A percentile compares a stretch with the other conserved stretches of the same genome.
Evolutionary conservation across 2,113 vertebrate genomes (phyloP).

Genomic region (Toxotes chatareus): DNA sequence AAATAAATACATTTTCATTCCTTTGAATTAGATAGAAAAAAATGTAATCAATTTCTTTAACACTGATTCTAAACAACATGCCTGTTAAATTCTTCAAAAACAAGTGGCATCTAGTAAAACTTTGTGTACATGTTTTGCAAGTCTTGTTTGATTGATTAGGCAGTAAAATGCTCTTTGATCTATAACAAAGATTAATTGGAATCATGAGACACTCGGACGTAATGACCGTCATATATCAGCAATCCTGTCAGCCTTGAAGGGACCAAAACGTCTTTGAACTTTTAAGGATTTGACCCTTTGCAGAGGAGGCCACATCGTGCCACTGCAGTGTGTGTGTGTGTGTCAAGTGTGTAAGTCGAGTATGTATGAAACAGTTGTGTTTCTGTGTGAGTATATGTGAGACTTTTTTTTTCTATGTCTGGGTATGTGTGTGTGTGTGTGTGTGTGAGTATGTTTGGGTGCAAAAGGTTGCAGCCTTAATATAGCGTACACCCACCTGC

Average conservation of each 20-base stretch:
- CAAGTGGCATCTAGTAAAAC: background rate
- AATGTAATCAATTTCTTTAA: background rate
- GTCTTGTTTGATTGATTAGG: conserved; percentile 22
- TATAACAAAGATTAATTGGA: conserved; percentile 38
- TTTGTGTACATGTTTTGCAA: background rate
- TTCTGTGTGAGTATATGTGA: background rate
- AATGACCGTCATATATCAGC: conserved; percentile 45
- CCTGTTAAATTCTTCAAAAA: background rate
- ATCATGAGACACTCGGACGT: conserved; percentile 33
- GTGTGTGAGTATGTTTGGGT: background rate
- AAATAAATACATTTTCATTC: no score
- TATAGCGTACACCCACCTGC: conserved; percentile 45
- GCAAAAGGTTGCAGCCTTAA: conserved; percentile 53
- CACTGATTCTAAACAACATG: background rate
- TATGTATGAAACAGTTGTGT: background rate
- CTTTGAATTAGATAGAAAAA: no score
- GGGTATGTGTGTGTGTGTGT: background rate
- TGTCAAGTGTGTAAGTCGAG: background rate
- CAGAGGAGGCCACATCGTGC: background rate
- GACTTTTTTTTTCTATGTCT: no score
- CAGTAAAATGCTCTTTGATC: conserved; percentile 39
- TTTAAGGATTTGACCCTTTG: conserved; percentile 44
- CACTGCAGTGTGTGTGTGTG: background rate
- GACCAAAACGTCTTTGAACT: conserved; percentile 55
- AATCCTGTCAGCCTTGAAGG: background rate